These are phyloP conservation scores for Vidua chalybeata DNA, from an alignment of 2,113 vertebrate species.

Conservation along the genomic window DNA sequence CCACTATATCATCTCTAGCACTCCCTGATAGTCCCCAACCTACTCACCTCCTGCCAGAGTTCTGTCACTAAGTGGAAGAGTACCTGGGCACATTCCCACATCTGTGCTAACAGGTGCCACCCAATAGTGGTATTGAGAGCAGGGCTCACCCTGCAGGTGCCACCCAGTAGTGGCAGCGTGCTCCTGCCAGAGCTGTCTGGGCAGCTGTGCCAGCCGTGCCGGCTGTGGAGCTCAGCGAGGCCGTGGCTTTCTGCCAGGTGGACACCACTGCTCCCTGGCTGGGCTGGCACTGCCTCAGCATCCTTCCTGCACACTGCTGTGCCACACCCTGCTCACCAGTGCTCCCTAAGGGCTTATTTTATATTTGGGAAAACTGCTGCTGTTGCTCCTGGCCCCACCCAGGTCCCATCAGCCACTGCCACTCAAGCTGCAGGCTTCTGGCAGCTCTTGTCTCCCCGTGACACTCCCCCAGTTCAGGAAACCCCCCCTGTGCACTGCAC, in stretches of 20 bases:
- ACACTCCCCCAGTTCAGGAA: background rate
- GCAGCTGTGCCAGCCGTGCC: background rate
- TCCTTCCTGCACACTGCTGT: background rate
- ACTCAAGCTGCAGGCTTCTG: background rate
- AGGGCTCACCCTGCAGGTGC: background rate
- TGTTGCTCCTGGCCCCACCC: background rate
- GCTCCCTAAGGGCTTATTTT: background rate
- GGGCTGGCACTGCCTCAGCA: background rate
- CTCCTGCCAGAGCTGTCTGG: background rate
- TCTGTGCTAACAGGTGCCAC: background rate
- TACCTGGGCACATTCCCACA: background rate
- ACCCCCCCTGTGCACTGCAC: rapidly evolving
- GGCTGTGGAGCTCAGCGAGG: background rate
- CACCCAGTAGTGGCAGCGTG: background rate
- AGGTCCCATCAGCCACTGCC: background rate
- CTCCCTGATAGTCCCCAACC: background rate
- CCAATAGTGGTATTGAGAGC: background rate
- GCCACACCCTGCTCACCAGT: background rate
- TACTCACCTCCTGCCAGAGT: background rate
- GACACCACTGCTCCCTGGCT: rapidly evolving
- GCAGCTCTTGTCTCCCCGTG: background rate
- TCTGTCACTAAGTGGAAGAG: background rate
- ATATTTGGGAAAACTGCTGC: background rate
- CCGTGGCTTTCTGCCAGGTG: background rate
- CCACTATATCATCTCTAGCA: background rate